Conservation (phyloP, 1,140 invertebrate genomes). For the Steinernema feltiae region DNA sequence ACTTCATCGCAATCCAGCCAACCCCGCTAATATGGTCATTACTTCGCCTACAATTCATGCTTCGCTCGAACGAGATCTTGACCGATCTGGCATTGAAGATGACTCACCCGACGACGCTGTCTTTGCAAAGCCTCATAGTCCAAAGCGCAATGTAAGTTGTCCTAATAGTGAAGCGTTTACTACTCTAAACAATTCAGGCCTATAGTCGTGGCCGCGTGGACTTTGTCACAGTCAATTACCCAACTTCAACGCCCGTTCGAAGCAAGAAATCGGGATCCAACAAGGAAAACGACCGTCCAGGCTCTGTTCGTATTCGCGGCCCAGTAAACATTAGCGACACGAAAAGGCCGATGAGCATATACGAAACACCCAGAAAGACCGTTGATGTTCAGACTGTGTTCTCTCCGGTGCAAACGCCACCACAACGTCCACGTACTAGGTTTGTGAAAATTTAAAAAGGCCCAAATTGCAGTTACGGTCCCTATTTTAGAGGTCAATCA, state of each 20-base stretch:
- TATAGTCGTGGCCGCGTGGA: too few relatives aligned
- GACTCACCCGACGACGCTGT: not conserved
- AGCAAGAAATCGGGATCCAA: too few relatives aligned
- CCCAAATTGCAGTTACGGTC: too few relatives aligned
- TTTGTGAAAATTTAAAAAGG: too few relatives aligned
- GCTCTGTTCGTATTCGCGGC: not conserved
- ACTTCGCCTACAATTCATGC: conserved; percentile 38
- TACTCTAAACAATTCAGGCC: too few relatives aligned
- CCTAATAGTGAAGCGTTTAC: too few relatives aligned
- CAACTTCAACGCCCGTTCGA: too few relatives aligned
- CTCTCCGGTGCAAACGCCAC: too few relatives aligned
- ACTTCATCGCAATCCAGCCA: conserved; percentile 15
- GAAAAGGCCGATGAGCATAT: conserved; percentile 23
- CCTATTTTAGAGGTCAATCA: conserved; percentile 1
- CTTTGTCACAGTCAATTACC: too few relatives aligned
- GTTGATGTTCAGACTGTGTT: too few relatives aligned
- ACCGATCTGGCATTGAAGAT: conserved; percentile 32
- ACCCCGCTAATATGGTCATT: conserved; percentile 24
- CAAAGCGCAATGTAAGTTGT: not conserved
- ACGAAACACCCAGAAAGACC: conserved; percentile 28
- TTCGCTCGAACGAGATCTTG: conserved; percentile 36
- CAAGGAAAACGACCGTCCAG: not conserved
- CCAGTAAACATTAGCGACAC: conserved; percentile 11
- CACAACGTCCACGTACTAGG: too few relatives aligned
- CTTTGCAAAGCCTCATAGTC: not conserved